A percentile compares a stretch with the other conserved stretches of the same genome.
Evolutionary conservation across 2,797 vertebrate genomes (phyloP).

Genomic region (Telmatherina bonti): DNA sequence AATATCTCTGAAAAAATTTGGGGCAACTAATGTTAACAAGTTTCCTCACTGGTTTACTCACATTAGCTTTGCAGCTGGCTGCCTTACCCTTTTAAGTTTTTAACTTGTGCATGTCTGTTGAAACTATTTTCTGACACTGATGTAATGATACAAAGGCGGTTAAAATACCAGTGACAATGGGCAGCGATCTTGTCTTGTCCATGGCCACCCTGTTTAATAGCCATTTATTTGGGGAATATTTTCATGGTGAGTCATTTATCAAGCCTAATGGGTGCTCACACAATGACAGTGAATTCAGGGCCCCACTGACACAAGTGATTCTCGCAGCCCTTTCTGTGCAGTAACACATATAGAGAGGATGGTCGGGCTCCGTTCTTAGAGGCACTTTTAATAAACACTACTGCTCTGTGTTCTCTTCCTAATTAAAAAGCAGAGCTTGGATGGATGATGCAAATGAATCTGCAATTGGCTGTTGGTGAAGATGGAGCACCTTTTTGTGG

Average conservation of each 20-base stretch:
- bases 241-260: constrained; percentile 63
- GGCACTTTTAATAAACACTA: constrained; percentile 13
- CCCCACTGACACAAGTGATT: constrained; percentile 42
- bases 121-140: too few relatives aligned
- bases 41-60: too few relatives aligned
- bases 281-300: constrained; percentile 51
- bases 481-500: constrained; percentile 47
- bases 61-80: too few relatives aligned
- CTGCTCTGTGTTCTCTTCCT: constrained; percentile 50
- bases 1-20: too few relatives aligned
- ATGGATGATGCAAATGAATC: constrained; percentile 64
- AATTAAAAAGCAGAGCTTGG: constrained; percentile 65
- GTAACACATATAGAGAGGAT: constrained; percentile 34
- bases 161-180: constrained; percentile 39
- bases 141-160: too few relatives aligned
- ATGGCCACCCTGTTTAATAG: constrained; percentile 50
- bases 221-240: constrained; percentile 59
- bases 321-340: constrained; percentile 36
- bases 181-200: constrained; percentile 47
- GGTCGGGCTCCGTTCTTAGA: constrained; percentile 33
- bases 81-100: too few relatives aligned
- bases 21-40: too few relatives aligned
- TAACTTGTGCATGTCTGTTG: too few relatives aligned
- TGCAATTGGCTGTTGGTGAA: constrained; percentile 38
- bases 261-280: constrained; percentile 53